Evolutionary conservation across 2,113 vertebrate species (phyloP), one percentile per base, ranked within the genome.

Genomic region (Myodes glareolus): DNA sequence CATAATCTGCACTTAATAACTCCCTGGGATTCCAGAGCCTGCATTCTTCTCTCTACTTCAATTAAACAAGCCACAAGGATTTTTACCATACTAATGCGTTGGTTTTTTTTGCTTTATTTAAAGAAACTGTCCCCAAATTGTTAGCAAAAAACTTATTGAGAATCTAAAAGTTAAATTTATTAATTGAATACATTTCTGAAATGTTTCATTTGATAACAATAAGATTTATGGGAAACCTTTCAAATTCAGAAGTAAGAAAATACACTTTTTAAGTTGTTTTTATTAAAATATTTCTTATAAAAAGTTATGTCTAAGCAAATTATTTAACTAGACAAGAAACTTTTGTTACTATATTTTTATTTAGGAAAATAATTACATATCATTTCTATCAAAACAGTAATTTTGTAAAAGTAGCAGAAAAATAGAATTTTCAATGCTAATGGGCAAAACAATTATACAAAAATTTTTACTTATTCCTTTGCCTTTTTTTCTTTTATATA

Each of bases 371-470:
- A 65, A 33, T 47, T 88, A 80, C 73, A 33, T 7, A 65, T 86
- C 94, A 50, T 92, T 73, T 94, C 0, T 77, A 70, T n/a, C 0
- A 96, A 29, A 29, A 42, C 1, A 96, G 42, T 72, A 58, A 89
- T 92, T 70, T 91, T 17, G 55, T 33, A 92, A 73, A 29, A 65
- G 63, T 50, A 95, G 29, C 21, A 95, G 8, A 45, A 85, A 80
- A n/a, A 39, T 85, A 50, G 82, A 92, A 91, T 93, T 3, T 1
- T 42, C 12, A 93, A 63, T 90, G 81, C 29, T 70, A 81, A 65
- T 86, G 16, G 36, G 1, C 39, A 21, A 97, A 91, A 86, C 88
- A 84, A 45, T 45, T 95, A 61, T 2, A 86, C 92, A 95, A 97
- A 27, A 2, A 61, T 70, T 42, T 73, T 19, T 42, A 7, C 12